Base-by-base conservation (phyloP, 2,797 vertebrate species). In the Percopsis omiscomaycus region DNA sequence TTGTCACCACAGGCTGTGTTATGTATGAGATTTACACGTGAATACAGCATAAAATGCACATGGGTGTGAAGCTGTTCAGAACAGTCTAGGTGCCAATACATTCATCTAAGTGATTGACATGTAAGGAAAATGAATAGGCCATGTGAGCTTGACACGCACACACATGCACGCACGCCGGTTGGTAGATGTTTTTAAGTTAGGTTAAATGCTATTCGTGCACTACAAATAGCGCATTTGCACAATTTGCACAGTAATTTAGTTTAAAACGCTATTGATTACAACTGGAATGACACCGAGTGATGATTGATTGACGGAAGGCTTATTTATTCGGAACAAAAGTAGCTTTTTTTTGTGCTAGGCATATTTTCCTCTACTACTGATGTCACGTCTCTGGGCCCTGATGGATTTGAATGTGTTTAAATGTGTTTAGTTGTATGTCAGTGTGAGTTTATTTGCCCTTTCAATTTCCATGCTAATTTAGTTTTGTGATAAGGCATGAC, bases 1-100 rank as follows among this genome's bases (percentile, higher is more conserved):
- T 59, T 78, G 69, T 82, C 82, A 71, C 58, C 70, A 73, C 76
- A 76, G 78, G 68, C 70, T 74, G 76, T 59, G 11, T 69, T 52
- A 60, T 60, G 53, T 53, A 22, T 82, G 78, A 69, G 68, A 85
- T 84, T 86, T 85, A 77, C 81, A 89, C 80, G 68, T 77, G 78
- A 83, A 83, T 86, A 74, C 85, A 88, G 80, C 85, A 84, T 78
- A 77, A 84, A 69, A 53, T 37, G 30, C 14, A 32, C 29, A 32
- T 16, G 22, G 42, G 51, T 69, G 57, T 13, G 59, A 59, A 15
- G 46, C 37, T 49, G 46, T 32, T 10, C 52, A 55, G 45, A 57
- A 61, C 42, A 44, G 42, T 54, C 27, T 52, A 6, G n/a, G 50
- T 52, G 50, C 16, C n/a, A 16, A 16, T 52, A 15, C 5, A 15